Evolutionary conservation across 2,888 invertebrate species (phyloP).

Genomic region (Rhamphomyia laevipes): DNA sequence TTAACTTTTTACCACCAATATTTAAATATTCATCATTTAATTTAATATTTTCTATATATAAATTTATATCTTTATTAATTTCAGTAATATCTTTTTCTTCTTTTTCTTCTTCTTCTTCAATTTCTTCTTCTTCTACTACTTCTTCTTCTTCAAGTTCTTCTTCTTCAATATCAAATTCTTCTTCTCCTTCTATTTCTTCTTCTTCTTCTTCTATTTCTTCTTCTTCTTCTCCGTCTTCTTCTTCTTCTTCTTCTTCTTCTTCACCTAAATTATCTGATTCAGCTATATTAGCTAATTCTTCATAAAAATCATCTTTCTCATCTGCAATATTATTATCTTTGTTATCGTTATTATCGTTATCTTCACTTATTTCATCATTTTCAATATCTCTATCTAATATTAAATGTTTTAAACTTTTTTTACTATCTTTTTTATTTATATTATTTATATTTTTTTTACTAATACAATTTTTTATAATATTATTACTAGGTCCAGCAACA

Average conservation of each 20-base stretch:
- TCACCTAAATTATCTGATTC: slow-evolving; percentile 23
- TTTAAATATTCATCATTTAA: too few species aligned
- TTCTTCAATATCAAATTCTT: slow-evolving; percentile 14
- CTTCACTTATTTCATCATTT: neutral
- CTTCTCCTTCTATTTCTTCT: slow-evolving; percentile 22
- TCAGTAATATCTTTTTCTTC: neutral
- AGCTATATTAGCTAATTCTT: slow-evolving; percentile 17
- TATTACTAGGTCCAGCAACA: too few species aligned
- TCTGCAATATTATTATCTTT: slow-evolving; percentile 22
- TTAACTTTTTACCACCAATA: neutral
- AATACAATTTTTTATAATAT: too few species aligned
- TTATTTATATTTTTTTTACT: too few species aligned
- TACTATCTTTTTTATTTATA: too few species aligned
- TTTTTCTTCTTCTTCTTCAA: slow-evolving; percentile 21
- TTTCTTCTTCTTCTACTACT: slow-evolving; percentile 22
- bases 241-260: slow-evolving; percentile 19
- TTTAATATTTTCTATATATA: neutral
- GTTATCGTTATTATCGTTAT: slow-evolving; percentile 4
- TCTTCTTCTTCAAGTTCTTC: slow-evolving; percentile 19
- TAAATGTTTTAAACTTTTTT: neutral
- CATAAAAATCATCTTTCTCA: slow-evolving; percentile 16
- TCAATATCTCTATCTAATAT: neutral
- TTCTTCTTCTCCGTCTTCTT: slow-evolving; percentile 15
- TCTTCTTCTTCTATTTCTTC: neutral
- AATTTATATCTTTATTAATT: neutral